phyloP scores from a whole-genome alignment of 1,140 invertebrate species.

The Heterodera schachtii region DNA sequence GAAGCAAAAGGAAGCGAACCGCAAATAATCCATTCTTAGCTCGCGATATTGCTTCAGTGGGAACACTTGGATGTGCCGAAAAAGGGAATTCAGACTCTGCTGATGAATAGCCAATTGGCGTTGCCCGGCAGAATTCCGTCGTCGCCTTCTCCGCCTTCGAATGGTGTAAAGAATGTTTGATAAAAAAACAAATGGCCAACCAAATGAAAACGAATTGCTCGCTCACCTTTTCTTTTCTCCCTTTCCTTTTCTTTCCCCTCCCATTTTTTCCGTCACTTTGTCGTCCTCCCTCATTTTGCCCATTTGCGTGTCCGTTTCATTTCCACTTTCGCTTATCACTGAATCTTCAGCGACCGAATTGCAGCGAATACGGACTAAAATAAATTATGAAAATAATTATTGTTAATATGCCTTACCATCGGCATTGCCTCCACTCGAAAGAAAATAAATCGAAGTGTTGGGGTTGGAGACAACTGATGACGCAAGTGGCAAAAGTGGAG shows the following conservation, averaged over 20 bases:
- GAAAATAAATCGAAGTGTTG: conserved; percentile 20
- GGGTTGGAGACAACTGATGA: not conserved
- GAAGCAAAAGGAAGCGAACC: not conserved
- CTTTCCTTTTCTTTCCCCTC: conserved; percentile 4
- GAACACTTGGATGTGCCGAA: conserved; percentile 42
- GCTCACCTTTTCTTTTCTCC: not conserved
- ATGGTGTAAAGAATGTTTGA: not conserved
- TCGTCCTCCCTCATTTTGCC: not conserved
- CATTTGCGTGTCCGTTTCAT: conserved; percentile 26
- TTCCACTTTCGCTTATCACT: conserved; percentile 26
- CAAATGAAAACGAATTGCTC: not conserved
- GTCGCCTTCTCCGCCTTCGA: conserved; percentile 19
- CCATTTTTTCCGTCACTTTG: not conserved
- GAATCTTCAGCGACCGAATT: not conserved
- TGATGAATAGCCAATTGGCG: conserved; percentile 10
- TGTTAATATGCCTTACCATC: not conserved
- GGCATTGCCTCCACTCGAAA: not conserved
- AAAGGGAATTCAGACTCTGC: conserved; percentile 34
- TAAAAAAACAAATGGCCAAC: no score
- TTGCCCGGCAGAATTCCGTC: not conserved
- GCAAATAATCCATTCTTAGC: conserved; percentile 42
- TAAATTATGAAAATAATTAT: conserved; percentile 9
- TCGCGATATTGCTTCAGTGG: conserved; percentile 38
- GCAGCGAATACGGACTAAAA: not conserved
- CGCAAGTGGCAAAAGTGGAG: not conserved